A percentile compares a stretch with the other conserved stretches of the same genome.
These are phyloP conservation scores for Antennarius maculatus DNA, from an alignment of 2,797 vertebrate genomes.

Conservation along the genomic window DNA sequence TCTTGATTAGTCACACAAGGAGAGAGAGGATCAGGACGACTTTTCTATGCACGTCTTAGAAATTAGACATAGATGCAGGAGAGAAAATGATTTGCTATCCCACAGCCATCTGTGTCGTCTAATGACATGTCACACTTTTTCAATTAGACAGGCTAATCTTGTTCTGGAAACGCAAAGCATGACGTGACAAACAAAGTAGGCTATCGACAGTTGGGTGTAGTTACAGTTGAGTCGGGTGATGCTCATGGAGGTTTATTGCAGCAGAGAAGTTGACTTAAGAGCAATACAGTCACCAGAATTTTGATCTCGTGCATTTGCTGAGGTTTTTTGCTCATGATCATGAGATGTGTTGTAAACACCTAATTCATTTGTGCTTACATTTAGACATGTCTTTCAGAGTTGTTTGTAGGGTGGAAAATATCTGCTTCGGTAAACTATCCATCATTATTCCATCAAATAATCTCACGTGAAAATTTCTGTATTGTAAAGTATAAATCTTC, in stretches of 20 bases:
- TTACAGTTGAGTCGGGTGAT: conserved; percentile 28
- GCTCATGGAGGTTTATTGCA: too few relatives aligned
- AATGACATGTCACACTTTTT: not conserved
- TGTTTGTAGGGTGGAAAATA: not conserved
- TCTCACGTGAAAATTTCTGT: too few relatives aligned
- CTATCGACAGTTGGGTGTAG: too few relatives aligned
- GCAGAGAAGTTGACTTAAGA: not conserved
- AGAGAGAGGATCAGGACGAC: not conserved
- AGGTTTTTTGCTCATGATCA: too few relatives aligned
- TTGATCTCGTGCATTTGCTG: not conserved
- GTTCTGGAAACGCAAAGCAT: not conserved
- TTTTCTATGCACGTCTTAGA: conserved; percentile 20
- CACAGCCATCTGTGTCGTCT: not conserved
- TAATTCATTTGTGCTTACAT: not conserved
- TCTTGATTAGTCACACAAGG: not conserved
- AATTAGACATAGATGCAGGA: not conserved
- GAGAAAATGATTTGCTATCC: conserved; percentile 13
- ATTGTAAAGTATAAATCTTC: too few relatives aligned
- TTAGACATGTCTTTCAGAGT: not conserved
- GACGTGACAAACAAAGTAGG: too few relatives aligned
- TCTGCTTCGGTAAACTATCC: too few relatives aligned
- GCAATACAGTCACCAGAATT: not conserved
- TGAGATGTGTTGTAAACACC: not conserved
- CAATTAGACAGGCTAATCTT: conserved; percentile 13
- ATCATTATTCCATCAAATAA: not conserved